These are phyloP conservation scores for Cotesia vestalis DNA, from an alignment of 1,140 invertebrate species.

Conservation along the genomic window DNA sequence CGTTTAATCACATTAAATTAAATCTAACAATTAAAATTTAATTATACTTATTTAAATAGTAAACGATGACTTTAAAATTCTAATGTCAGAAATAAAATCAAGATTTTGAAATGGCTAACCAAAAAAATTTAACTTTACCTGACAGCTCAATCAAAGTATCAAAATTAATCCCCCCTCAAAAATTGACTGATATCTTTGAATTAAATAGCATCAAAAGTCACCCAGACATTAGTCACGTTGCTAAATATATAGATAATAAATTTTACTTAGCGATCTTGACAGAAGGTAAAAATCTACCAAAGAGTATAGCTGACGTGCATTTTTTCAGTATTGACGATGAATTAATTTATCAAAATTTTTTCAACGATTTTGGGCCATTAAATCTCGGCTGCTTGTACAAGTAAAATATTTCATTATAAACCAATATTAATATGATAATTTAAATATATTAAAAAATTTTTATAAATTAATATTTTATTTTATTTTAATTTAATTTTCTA, in stretches of 20 bases:
- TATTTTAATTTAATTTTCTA: no score
- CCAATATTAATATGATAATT: no score
- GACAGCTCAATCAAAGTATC: background rate
- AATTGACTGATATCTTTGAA: slow-evolving; percentile 8
- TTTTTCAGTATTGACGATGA: slow-evolving; percentile 78
- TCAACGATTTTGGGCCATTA: slow-evolving; percentile 83
- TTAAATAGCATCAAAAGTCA: slow-evolving; percentile 45
- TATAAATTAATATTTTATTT: background rate
- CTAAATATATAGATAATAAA: slow-evolving; percentile 65
- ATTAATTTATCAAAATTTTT: slow-evolving; percentile 80
- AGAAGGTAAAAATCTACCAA: slow-evolving; percentile 60
- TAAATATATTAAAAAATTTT: background rate
- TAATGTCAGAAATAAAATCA: no score
- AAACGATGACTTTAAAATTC: background rate
- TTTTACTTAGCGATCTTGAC: slow-evolving; percentile 74
- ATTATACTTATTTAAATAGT: no score
- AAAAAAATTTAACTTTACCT: no score
- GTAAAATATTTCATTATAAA: slow-evolving; percentile 39
- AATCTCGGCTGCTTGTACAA: slow-evolving; percentile 80
- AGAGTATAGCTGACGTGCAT: slow-evolving; percentile 68
- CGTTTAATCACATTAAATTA: slow-evolving; percentile 9
- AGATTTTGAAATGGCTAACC: no score
- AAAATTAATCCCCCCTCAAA: background rate
- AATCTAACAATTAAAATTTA: slow-evolving; percentile 5
- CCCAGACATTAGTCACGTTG: slow-evolving; percentile 46